Base-by-base conservation (phyloP, 2,113 vertebrate species). In the Pipa parva region DNA sequence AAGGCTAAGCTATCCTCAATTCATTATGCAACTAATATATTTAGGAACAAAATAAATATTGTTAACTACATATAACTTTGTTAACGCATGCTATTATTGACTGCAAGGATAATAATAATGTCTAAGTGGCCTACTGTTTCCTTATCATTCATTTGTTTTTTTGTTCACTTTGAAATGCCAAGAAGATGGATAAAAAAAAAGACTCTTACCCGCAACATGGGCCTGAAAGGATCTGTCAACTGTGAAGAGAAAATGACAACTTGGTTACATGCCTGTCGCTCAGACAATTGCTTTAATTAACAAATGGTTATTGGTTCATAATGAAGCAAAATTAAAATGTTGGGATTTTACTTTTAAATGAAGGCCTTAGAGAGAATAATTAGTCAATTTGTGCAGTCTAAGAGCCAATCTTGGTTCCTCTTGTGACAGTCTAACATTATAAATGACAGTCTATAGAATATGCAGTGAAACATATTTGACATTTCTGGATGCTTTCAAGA, bases 191-290 rank as follows among this genome's bases (percentile, higher is more conserved):
- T 22, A 22, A 25, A 71, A 71, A 51, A 82, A 79, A 85, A 78
- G 72, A 84, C 85, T 80, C 92, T 92, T 93, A 99, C 96, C 94
- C 95, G 95, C 86, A 97, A 83, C 89, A 97, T 92, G 72, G 95
- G 95, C 80, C 95, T 91, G 89, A 98, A 99, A 61, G 95, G 95
- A 90, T 99, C 96, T 76, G 96, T 92, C 90, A 99, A 84, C 96
- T 99, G 81, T 76, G 85, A 81, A 88, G 79, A 88, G 84, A 85
- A 84, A 84, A 79, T 88, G 80, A 84, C 82, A 92, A 84, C 84
- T 84, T 79, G 77, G 87, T 93, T 90, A 93, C 84, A 88, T 64
- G 81, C 81, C 82, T 86, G 88, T 89, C 89, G 91, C 85, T 92
- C 90, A 92, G 84, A 87, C 78, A 86, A 87, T 83, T 59, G 79